Base-by-base conservation (phyloP, 2,113 vertebrate genomes). In the Oryzias javanicus region DNA sequence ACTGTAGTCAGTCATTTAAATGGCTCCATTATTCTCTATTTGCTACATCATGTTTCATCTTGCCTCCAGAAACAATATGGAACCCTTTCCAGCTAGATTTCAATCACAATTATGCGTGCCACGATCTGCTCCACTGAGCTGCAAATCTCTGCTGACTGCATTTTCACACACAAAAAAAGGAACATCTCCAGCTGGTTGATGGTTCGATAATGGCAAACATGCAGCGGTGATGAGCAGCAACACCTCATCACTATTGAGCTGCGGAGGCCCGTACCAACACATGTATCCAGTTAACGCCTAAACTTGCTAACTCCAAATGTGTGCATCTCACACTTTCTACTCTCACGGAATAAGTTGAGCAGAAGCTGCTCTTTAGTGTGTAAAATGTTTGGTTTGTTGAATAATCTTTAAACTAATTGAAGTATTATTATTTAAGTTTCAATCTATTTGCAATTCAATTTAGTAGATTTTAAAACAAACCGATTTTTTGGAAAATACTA, bases 1-100 rank as follows among this genome's bases (percentile, higher is more conserved):
- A 74, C 67, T 62, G 52, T 53, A 76, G 74, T 83, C 70, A 70
- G 62, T 77, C 81, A 76, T 74, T 82, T 46, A 67, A 57, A 78
- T 64, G 18, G 18, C 25, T 77, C 22, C 53, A 42, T 52, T 60
- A 42, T 68, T 74, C 56, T 67, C 62, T 47, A 52, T 59, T 68
- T 63, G 24, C 52, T 15, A 62, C 67, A 76, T 72, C 24, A 50
- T 25, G 27, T 59, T 70, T 76, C 15, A 67, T 50, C 55, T 64
- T 64, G 58, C 52, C 54, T 60, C 48, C 1, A 45, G 59, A 76
- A 76, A 67, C 49, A 60, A 55, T 41, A 53, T 44, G 27, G 16
- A 64, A 65, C 69, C 27, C 40, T 64, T 71, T 64, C 50, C 14
- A 35, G 51, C 22, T 41, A 40, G 46, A 60, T 71, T 69, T 74